Conservation (phyloP, 35 echinoderm and acorn worm genomes). For the Strongylocentrotus purpuratus region DNA sequence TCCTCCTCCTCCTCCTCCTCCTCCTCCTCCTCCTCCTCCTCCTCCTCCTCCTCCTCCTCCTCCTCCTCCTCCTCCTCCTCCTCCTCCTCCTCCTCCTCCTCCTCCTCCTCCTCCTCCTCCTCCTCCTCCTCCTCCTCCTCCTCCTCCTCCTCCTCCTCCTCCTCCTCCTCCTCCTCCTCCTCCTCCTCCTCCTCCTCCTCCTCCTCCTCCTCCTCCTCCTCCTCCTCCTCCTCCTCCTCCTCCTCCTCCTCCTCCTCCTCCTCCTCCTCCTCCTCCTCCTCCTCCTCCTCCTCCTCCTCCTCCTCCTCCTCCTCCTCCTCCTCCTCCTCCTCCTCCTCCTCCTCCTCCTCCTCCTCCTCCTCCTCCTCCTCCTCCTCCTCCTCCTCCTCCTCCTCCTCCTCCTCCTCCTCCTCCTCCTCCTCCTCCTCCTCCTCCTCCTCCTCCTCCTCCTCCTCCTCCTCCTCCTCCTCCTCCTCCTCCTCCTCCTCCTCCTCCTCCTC, state of each 20-base stretch:
- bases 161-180: conserved; percentile 4
- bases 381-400: not conserved
- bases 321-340: not conserved
- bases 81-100: not conserved
- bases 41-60: not conserved
- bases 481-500: not conserved
- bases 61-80: not conserved
- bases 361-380: conserved; percentile 5
- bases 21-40: not conserved
- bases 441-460: not conserved
- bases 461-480: conserved; percentile 6
- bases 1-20: not conserved
- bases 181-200: not conserved
- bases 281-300: not conserved
- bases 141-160: not conserved
- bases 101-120: not conserved
- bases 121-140: not conserved
- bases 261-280: conserved; percentile 8
- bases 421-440: no score
- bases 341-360: not conserved
- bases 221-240: not conserved
- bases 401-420: not conserved
- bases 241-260: not conserved
- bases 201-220: not conserved
- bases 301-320: not conserved